Evolutionary conservation across 2,797 vertebrate genomes (phyloP).

Genomic region (Petrocephalus sullivani): DNA sequence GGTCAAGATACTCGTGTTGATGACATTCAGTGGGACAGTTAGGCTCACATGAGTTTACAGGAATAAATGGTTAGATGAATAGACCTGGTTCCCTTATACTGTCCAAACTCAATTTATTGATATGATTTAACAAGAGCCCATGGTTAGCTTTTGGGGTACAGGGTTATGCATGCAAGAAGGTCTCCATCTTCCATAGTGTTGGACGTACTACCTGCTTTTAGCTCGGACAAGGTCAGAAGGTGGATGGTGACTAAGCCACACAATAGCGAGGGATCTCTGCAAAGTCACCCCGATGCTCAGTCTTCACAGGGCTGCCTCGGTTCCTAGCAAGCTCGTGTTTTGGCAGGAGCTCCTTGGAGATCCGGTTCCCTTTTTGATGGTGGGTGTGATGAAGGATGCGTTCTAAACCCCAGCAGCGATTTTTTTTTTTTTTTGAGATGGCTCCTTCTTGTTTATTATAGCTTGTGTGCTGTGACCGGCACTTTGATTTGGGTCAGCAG

Average conservation of each 20-base stretch:
- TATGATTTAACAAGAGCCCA: background rate
- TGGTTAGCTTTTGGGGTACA: background rate
- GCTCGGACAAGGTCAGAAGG: background rate
- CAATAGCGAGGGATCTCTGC: no score
- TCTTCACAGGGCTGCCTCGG: background rate
- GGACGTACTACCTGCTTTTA: background rate
- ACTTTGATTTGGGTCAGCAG: constrained; percentile 18
- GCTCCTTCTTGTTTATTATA: constrained; percentile 5
- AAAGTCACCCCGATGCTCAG: background rate
- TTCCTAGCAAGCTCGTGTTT: background rate
- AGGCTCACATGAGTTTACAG: background rate
- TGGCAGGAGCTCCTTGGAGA: background rate
- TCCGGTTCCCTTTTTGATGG: background rate
- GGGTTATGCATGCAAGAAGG: background rate
- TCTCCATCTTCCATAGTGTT: background rate
- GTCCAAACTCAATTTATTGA: background rate
- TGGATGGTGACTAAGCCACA: background rate
- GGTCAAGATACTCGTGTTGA: background rate
- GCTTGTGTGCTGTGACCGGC: background rate
- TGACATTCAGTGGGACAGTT: background rate
- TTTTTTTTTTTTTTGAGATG: no score
- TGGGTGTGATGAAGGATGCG: background rate
- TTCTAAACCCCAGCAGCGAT: background rate
- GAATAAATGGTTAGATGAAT: background rate
- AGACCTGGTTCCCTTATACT: background rate